Evolutionary conservation across 2,888 invertebrate species (phyloP).

Genomic region (Ophioninae sp.): DNA sequence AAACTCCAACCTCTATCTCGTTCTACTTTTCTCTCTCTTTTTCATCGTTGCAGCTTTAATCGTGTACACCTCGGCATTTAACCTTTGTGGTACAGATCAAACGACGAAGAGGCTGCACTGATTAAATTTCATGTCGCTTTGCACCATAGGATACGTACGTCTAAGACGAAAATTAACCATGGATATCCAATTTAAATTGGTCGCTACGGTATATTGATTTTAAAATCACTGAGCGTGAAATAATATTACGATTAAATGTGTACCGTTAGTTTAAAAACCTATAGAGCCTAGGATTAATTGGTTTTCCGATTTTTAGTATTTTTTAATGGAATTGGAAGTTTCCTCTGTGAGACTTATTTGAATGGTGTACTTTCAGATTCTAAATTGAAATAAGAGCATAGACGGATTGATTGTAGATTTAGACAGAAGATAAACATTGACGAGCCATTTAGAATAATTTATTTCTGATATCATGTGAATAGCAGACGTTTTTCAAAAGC

Average conservation of each 20-base stretch:
- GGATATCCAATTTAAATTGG: neutral
- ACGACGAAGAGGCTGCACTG: conserved; percentile 33
- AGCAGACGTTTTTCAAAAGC: too few species aligned
- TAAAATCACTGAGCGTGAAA: neutral
- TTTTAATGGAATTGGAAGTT: neutral
- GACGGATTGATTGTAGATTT: neutral
- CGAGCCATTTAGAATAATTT: neutral
- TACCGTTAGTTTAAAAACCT: neutral
- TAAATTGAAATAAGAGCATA: neutral
- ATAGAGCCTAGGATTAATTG: neutral
- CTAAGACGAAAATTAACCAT: neutral
- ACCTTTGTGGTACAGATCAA: conserved; percentile 46
- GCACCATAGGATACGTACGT: neutral
- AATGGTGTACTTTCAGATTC: neutral
- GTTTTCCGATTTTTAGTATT: neutral
- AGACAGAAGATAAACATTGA: neutral
- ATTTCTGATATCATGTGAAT: too few species aligned
- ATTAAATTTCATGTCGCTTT: conserved; percentile 48
- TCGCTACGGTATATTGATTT: conserved; percentile 9
- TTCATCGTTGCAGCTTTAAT: conserved; percentile 25
- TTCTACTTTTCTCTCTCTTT: neutral
- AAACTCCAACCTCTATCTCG: neutral
- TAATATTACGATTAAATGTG: neutral
- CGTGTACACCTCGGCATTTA: conserved; percentile 30
- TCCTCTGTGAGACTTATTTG: neutral